Evolutionary conservation across 2,797 vertebrate species (phyloP).

Genomic region (Gorsachius magnificus): DNA sequence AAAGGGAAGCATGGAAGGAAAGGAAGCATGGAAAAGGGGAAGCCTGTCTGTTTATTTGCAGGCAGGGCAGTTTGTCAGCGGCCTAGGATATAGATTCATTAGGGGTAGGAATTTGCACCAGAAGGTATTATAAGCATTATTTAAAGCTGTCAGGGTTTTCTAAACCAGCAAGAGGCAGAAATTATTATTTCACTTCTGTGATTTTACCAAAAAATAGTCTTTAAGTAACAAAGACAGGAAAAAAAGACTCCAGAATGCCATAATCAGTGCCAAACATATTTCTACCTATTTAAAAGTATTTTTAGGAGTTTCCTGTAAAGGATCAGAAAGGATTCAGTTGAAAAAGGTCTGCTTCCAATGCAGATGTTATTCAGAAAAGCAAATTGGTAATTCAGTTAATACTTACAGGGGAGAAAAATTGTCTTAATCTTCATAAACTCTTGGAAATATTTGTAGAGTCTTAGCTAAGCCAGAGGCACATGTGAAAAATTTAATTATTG

Average conservation of each 20-base stretch:
- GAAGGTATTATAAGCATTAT: not conserved
- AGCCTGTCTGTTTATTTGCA: not conserved
- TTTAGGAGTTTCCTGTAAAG: not conserved
- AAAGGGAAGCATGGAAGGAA: not conserved
- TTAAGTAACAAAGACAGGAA: not conserved
- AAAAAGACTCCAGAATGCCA: not conserved
- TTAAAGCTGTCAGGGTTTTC: not conserved
- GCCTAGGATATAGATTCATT: not conserved
- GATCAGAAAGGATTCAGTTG: not conserved
- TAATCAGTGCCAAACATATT: not conserved
- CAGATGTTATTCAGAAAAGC: not conserved
- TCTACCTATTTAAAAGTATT: not conserved
- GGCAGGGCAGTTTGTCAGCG: not conserved
- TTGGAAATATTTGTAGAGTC: not conserved
- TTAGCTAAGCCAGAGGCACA: not conserved
- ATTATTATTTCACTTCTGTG: not conserved
- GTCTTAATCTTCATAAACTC: not conserved
- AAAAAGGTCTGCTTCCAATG: not conserved
- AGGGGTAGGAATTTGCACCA: not conserved
- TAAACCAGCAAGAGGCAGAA: not conserved
- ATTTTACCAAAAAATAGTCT: not conserved
- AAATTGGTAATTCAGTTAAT: not conserved
- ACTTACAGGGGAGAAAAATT: not conserved
- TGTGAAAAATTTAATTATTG: not conserved
- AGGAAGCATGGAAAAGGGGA: no score